A percentile compares a stretch with the other conserved stretches of the same genome.
Conservation (phyloP, 2,113 vertebrate species). For the Chaenocephalus aceratus region DNA sequence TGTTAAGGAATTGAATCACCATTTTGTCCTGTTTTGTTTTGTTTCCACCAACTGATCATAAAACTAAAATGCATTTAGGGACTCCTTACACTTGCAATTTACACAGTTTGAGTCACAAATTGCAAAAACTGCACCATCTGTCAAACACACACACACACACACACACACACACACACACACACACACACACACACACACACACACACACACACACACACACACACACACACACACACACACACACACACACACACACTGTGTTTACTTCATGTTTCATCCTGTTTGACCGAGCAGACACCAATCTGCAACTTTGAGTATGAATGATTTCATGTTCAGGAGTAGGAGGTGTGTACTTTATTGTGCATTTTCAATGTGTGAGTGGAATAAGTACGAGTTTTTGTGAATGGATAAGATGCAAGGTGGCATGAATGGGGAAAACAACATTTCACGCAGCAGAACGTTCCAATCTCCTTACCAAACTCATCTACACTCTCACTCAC, state of each 20-base stretch:
- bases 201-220: background rate
- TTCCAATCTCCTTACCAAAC: background rate
- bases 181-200: background rate
- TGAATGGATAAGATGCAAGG: constrained; percentile 2
- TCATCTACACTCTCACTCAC: background rate
- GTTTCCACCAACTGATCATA: background rate
- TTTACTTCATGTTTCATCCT: constrained; percentile 33
- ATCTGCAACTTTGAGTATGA: constrained; percentile 22
- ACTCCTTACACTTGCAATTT: too few species aligned
- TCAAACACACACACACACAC: background rate
- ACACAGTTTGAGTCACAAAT: too few species aligned
- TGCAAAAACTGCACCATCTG: background rate
- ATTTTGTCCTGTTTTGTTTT: background rate
- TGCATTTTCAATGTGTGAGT: background rate
- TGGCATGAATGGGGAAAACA: background rate
- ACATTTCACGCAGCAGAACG: background rate
- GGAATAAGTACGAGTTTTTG: background rate
- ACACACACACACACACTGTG: background rate
- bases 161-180: constrained; percentile 1
- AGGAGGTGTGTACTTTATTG: background rate
- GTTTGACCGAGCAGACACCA: constrained; percentile 13
- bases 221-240: background rate
- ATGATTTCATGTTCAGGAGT: too few species aligned
- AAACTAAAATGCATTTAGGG: background rate
- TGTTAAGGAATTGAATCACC: background rate